Conservation (phyloP, 2,113 vertebrate genomes). For the Corythoichthys haematopterus region DNA sequence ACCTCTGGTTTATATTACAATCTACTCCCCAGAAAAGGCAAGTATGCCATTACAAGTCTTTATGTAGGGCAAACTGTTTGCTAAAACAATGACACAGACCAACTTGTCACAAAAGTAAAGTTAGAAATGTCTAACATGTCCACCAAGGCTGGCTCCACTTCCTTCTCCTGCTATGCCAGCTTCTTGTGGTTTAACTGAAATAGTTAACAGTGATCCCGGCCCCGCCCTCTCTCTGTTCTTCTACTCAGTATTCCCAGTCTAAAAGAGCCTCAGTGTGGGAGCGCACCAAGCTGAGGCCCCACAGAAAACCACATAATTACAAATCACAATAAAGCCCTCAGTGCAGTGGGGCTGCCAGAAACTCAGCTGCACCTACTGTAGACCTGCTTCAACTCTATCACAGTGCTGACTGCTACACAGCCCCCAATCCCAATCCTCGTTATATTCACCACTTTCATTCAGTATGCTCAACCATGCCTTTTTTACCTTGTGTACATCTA, state of each 20-base stretch:
- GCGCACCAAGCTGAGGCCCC: slow-evolving; percentile 64
- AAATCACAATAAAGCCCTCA: slow-evolving; percentile 74
- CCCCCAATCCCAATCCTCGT: slow-evolving; percentile 12
- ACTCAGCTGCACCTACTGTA: slow-evolving; percentile 61
- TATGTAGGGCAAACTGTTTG: neutral
- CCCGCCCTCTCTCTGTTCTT: slow-evolving; percentile 58
- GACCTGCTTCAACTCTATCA: slow-evolving; percentile 40
- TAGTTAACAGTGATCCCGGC: slow-evolving; percentile 44
- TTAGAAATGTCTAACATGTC: neutral
- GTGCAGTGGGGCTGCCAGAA: slow-evolving; percentile 51
- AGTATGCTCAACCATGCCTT: slow-evolving; percentile 5
- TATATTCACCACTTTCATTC: neutral
- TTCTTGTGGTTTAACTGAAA: slow-evolving; percentile 44
- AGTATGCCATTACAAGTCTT: neutral
- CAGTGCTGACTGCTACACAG: slow-evolving; percentile 15
- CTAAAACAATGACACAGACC: neutral
- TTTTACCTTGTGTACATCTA: slow-evolving; percentile 10
- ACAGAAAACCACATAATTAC: slow-evolving; percentile 73
- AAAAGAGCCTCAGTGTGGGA: slow-evolving; percentile 66
- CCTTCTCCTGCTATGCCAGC: slow-evolving; percentile 19
- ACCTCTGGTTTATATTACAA: neutral
- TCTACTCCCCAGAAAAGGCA: neutral
- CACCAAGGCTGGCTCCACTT: neutral
- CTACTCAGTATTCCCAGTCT: slow-evolving; percentile 57
- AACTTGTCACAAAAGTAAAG: neutral